Base-by-base conservation (phyloP, 2,113 vertebrate species). In the Podarcis cretensis region DNA sequence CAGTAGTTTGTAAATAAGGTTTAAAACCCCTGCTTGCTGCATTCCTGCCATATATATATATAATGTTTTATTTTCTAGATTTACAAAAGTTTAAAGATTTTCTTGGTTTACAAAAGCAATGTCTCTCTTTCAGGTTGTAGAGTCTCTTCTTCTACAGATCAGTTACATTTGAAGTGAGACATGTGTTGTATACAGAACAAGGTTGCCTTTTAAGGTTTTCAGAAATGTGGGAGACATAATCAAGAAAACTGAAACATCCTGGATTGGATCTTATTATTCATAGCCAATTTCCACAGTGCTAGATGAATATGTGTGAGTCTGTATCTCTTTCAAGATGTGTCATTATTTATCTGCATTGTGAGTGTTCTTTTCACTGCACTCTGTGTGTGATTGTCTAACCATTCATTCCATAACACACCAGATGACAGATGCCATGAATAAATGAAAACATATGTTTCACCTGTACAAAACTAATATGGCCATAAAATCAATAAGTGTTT, bases 401-500 rank as follows among this genome's bases (percentile, higher is more conserved):
- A 74, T 37, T 90, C 3, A 63, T 25, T 85, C 87, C 66, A n/a
- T 43, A 84, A 35, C 0, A 10, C 27, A 12, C 59, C 37, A 37
- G 63, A 78, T 90, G 63, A 0, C 35, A 12, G 78, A 3, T 12
- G 73, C 84, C 80, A 83, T 63, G 91, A 84, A 75, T 10, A 91
- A 92, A 90, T 12, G 63, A 78, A 12, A 87, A 87, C 4, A 1
- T 40, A 48, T 66, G 8, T 6, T 79, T 14, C 73, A 85, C 40
- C 2, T 79, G 6, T 14, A 76, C 9, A 8, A 73, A 86, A 89
- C 90, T 79, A 35, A 81, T 78, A 78, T 4, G 4, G 32, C 20
- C n/a, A 86, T 81, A 23, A 93, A 85, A 59, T 89, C 48, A 25
- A 27, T 85, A 14, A 81, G 48, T 69, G 40, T 40, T 90, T 79